Evolutionary conservation across 2,888 invertebrate genomes (phyloP), one percentile per base, ranked within the genome.

Genomic region (Diloba caeruleocephala): DNA sequence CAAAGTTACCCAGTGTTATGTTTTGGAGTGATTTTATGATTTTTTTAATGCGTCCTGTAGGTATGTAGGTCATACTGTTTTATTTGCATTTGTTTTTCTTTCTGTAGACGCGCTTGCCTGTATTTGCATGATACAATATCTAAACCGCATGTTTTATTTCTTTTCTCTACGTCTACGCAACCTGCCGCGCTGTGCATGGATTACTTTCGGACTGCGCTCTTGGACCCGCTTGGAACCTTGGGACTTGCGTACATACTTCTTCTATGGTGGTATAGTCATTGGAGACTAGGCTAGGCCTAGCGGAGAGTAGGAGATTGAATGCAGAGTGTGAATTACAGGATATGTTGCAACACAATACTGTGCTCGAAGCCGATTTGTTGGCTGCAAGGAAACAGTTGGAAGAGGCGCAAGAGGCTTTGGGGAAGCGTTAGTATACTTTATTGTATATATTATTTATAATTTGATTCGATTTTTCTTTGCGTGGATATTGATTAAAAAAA

Each of bases 321-420:
- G 90, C 96, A 13, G 96, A 96, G 91, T 85, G 81, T 84, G 87
- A 86, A 82, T 85, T 86, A 58, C 95, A 96, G 88, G 95, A 95
- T 76, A 85, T 96, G 60, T 87, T 95, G 57, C 94, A 95, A 77
- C 95, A 96, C 80, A 96, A 96, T 83, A 94, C 95, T 61, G 94
- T 95, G 54, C 84, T 96, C 36, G 95, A 96, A 74, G 92, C 92
- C 10, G 94, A 95, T 81, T 84, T 95, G 59, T 89, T 86, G 29
- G 92, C 94, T 34, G 80, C 95, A 23, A 94, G 90, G 73, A 85
- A 82, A 56, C 94, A 94, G 66, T 73, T 93, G 46, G 85, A 88
- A 33, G 88, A 90, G 29, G 83, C 90, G 36, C 87, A 85, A 55
- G 72, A 56, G 49, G 84, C 85, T 43, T 72, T 93, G 25, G 85